phyloP scores from a whole-genome alignment of 2,888 invertebrate genomes.

The Mythimna albipuncta region DNA sequence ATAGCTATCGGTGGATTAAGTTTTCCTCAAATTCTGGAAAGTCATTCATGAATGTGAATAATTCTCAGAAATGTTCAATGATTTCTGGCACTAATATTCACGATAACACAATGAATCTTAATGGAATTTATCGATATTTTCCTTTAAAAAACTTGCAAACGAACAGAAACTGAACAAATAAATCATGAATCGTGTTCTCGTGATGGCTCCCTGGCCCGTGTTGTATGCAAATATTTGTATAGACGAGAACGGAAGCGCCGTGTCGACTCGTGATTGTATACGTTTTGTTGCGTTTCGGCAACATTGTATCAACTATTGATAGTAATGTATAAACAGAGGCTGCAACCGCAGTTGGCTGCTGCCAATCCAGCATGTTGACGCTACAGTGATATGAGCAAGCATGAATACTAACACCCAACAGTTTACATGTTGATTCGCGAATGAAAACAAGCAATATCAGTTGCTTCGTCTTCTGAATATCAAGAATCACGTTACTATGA shows the following conservation, averaged over 20 bases:
- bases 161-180: conserved; percentile 39
- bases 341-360: conserved; percentile 34
- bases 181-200: conserved; percentile 41
- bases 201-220: conserved; percentile 40
- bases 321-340: conserved; percentile 55
- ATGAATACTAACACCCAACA: conserved; percentile 32
- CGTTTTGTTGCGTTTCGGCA: conserved; percentile 68
- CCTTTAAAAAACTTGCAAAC: conserved; percentile 17
- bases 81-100: conserved; percentile 23
- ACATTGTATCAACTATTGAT: conserved; percentile 69
- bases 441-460: conserved; percentile 26
- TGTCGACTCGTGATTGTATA: conserved; percentile 65
- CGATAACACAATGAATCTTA: neutral
- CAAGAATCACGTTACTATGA: conserved; percentile 12
- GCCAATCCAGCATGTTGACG: conserved; percentile 45
- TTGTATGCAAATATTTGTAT: conserved; percentile 73
- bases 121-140: conserved; percentile 18
- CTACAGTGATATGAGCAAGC: conserved; percentile 40
- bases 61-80: conserved; percentile 31
- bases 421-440: conserved; percentile 37
- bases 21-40: conserved; percentile 38
- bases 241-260: conserved; percentile 79
- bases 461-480: conserved; percentile 16
- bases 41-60: conserved; percentile 24
- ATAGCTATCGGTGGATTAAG: conserved; percentile 4